phyloP scores from a whole-genome alignment of 2,888 invertebrate genomes.

The Formica aserva region DNA sequence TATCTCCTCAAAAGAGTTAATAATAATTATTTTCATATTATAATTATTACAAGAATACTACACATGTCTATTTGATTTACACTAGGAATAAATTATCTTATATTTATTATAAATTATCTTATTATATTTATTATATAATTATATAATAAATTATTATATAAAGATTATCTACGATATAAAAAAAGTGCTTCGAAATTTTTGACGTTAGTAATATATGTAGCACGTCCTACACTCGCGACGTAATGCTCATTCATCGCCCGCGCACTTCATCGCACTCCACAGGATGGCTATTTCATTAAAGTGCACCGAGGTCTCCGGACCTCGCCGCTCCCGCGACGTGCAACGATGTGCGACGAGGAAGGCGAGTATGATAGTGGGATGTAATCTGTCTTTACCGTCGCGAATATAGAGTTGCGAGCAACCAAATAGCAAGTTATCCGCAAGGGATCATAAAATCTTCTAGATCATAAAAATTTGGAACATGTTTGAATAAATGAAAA shows the following conservation, averaged over 20 bases:
- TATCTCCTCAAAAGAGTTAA: not conserved
- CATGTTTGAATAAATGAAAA: not conserved
- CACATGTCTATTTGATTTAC: not conserved
- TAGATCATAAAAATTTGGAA: not conserved
- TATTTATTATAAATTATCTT: too few species aligned
- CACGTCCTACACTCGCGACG: not conserved
- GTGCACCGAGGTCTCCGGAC: conserved; percentile 34
- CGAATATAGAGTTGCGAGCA: conserved; percentile 1
- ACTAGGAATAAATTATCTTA: not conserved
- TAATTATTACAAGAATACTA: not conserved
- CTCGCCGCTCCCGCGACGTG: conserved; percentile 14
- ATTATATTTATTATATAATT: too few species aligned
- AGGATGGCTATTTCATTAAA: conserved; percentile 40
- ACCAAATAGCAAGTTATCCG: conserved; percentile 8
- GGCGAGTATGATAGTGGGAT: conserved; percentile 15
- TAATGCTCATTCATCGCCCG: conserved; percentile 24
- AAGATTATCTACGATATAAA: not conserved
- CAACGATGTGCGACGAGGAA: not conserved
- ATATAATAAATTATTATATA: too few species aligned
- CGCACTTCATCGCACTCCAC: conserved; percentile 11
- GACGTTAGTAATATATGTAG: not conserved
- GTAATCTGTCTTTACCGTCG: conserved; percentile 29
- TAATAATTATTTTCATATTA: not conserved
- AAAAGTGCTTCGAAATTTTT: not conserved
- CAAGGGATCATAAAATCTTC: not conserved